These are phyloP conservation scores for Phorcus lineatus DNA, from an alignment of 2,888 invertebrate genomes.

Conservation along the genomic window DNA sequence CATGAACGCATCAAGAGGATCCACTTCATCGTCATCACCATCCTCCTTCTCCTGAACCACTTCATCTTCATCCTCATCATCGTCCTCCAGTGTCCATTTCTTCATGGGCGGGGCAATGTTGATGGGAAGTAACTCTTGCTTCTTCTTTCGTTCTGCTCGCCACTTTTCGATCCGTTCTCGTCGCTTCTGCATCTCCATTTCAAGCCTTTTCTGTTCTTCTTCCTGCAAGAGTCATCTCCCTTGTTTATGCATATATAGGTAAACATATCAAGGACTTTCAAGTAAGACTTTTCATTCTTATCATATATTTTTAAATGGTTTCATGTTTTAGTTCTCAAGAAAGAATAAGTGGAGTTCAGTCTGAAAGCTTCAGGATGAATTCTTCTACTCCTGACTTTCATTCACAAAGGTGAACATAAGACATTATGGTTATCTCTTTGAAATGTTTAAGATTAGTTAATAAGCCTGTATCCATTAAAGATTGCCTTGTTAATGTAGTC, in stretches of 20 bases:
- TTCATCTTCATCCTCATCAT: slow-evolving; percentile 88
- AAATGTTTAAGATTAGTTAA: too few relatives aligned
- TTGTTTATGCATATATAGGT: neutral
- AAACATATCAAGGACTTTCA: too few relatives aligned
- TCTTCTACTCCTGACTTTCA: too few relatives aligned
- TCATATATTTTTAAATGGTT: too few relatives aligned
- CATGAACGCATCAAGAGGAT: slow-evolving; percentile 99
- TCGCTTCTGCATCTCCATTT: slow-evolving; percentile 95
- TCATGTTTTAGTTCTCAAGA: too few relatives aligned
- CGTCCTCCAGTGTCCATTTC: slow-evolving; percentile 97
- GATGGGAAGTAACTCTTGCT: slow-evolving; percentile 83
- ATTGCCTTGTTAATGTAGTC: too few relatives aligned
- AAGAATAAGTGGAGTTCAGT: too few relatives aligned
- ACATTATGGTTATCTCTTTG: too few relatives aligned
- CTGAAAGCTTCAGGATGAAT: too few relatives aligned
- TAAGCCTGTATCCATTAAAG: too few relatives aligned
- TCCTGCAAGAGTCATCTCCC: slow-evolving; percentile 54
- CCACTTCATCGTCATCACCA: slow-evolving; percentile 76
- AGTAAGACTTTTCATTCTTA: too few relatives aligned
- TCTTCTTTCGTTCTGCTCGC: slow-evolving; percentile 94
- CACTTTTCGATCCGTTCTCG: slow-evolving; percentile 96
- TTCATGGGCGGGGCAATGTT: slow-evolving; percentile 78
- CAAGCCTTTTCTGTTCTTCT: slow-evolving; percentile 79
- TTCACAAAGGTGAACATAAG: too few relatives aligned
- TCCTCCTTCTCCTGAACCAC: slow-evolving; percentile 74